Conservation (phyloP, 2,888 invertebrate species). For the Sarcophaga caerulescens region DNA sequence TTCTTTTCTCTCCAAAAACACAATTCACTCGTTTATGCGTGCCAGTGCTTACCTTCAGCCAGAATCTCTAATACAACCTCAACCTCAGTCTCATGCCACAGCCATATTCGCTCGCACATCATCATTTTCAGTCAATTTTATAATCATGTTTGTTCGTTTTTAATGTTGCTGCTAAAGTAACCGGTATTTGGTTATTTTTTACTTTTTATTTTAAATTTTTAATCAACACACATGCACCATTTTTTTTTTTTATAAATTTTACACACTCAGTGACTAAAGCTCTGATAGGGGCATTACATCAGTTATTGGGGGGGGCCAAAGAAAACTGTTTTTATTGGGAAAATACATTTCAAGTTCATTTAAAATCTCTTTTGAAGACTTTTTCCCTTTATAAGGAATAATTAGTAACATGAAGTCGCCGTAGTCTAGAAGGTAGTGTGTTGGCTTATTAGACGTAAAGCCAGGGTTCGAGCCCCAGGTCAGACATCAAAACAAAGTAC, state of each 20-base stretch:
- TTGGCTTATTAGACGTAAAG: no score
- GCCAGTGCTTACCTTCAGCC: constrained; percentile 13
- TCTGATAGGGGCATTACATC: no score
- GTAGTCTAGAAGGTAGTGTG: no score
- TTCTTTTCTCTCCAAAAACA: constrained; percentile 6
- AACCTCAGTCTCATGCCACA: constrained; percentile 5
- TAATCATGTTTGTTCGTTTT: neutral
- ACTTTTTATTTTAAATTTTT: neutral
- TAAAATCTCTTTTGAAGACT: no score
- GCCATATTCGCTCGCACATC: constrained; percentile 5
- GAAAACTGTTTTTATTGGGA: no score
- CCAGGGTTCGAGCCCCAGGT: no score
- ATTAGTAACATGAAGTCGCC: no score
- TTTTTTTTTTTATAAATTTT: neutral
- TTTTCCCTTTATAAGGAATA: no score
- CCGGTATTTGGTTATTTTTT: constrained; percentile 25
- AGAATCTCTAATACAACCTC: neutral
- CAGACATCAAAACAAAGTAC: no score
- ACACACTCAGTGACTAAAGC: neutral
- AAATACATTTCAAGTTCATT: no score
- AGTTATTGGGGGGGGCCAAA: no score
- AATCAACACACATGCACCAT: constrained; percentile 2
- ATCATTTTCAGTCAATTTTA: constrained; percentile 16
- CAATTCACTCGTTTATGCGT: constrained; percentile 19
- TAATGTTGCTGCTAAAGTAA: constrained; percentile 9